Evolutionary conservation across 1,140 invertebrate genomes (phyloP), one percentile per base, ranked within the genome.

Genomic region (Cydia pomonella): DNA sequence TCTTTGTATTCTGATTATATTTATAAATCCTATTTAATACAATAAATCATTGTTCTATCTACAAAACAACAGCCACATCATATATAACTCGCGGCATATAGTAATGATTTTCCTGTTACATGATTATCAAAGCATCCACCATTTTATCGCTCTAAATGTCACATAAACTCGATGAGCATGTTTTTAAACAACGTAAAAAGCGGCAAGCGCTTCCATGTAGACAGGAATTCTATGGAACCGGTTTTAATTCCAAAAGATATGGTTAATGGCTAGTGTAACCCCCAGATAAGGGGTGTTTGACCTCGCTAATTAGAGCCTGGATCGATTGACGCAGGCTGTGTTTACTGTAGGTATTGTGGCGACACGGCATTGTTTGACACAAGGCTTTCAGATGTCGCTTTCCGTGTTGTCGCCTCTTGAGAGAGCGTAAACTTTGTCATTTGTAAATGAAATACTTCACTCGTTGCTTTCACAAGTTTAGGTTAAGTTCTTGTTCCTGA

Each of bases 221-320:
- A 69, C 16, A 18, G 27, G n/a, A 18, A 38, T 69, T 69, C 64
- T 25, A 27, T 9, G 29, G n/a, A 59, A 69, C 64, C 64, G 64
- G 64, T 69, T 69, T 69, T 21, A 18, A 33, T 23, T 59, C 9
- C 16, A 59, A 33, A 69, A 69, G n/a, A 38, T 69, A 69, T 33
- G 64, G 13, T 66, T 69, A 69, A 69, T 69, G 64, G 64, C 1
- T 18, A 33, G 64, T 27, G 29, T 38, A 33, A 69, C 64, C 64
- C 64, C 64, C 64, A 69, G 64, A 69, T 66, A 33, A 69, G 41
- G 64, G 64, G 64, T 69, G 33, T 29, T 69, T 69, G 64, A 69
- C 64, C 64, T 69, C 63, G 13, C 21, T 69, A 69, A 69, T 69
- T 69, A 69, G 64, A 69, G 64, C n/a, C 29, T 69, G 64, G 29